phyloP scores from a whole-genome alignment of 1,140 invertebrate species.

The Scaptomyza graminum region DNA sequence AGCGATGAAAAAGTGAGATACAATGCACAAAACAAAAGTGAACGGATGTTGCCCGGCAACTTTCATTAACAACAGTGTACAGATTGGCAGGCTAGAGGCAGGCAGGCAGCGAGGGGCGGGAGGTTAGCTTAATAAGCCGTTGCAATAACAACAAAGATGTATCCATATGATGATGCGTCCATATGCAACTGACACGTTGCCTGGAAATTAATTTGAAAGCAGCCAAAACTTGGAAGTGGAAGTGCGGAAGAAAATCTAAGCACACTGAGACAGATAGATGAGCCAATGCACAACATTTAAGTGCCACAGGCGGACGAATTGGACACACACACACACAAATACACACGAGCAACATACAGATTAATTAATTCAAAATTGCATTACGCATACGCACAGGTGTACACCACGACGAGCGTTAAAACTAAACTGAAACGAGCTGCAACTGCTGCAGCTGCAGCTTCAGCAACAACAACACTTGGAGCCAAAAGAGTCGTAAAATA shows the following conservation, averaged over 20 bases:
- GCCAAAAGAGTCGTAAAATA: constrained; percentile 73
- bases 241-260: not conserved
- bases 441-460: constrained; percentile 20
- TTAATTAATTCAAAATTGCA: constrained; percentile 81
- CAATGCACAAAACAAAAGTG: constrained; percentile 27
- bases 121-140: constrained; percentile 36
- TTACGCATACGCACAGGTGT: constrained; percentile 81
- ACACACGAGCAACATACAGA: constrained; percentile 49
- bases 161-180: constrained; percentile 11
- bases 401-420: constrained; percentile 16
- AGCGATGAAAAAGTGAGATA: constrained; percentile 17
- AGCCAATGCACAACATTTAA: constrained; percentile 35
- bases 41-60: constrained; percentile 43
- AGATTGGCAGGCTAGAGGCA: not conserved
- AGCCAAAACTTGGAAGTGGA: constrained; percentile 22
- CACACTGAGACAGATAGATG: constrained; percentile 34
- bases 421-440: constrained; percentile 31
- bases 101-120: no score
- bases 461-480: constrained; percentile 37
- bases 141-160: constrained; percentile 33
- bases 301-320: constrained; percentile 45
- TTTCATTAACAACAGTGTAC: constrained; percentile 30
- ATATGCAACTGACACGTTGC: constrained; percentile 73
- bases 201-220: constrained; percentile 75
- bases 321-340: constrained; percentile 16